Conservation (phyloP, 1,140 invertebrate genomes). For the Dysdera silvatica region DNA sequence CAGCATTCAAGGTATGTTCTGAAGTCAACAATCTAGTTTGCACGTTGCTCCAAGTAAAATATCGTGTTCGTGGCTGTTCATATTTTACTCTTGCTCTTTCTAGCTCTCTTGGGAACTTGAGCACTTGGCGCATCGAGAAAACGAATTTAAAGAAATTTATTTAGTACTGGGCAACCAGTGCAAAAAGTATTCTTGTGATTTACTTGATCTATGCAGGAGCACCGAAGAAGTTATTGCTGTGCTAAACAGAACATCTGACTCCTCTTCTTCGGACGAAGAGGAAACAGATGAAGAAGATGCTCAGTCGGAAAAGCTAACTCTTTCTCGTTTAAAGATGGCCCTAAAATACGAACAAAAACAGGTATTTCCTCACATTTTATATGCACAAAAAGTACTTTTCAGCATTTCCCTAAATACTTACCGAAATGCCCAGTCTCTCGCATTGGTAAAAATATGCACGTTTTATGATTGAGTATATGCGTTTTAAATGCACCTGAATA, state of each 20-base stretch:
- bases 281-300: conserved; percentile 48
- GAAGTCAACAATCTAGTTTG: no score
- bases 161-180: conserved; percentile 46
- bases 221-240: conserved; percentile 52
- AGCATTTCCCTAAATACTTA: no score
- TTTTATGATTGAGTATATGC: no score
- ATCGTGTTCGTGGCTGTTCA: neutral
- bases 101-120: conserved; percentile 53
- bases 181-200: conserved; percentile 52
- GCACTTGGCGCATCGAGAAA: conserved; percentile 50
- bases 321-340: conserved; percentile 51
- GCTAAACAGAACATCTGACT: conserved; percentile 38
- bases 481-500: no score
- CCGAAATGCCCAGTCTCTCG: no score
- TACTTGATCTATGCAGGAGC: conserved; percentile 51
- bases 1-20: conserved; percentile 42
- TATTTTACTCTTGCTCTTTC: conserved; percentile 34
- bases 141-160: conserved; percentile 53
- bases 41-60: no score
- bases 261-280: conserved; percentile 31
- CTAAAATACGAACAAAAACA: conserved; percentile 55
- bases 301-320: conserved; percentile 41
- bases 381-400: no score
- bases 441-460: no score
- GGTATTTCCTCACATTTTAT: no score